Percentiles rank a stretch among this genome's conserved stretches.
Conservation (phyloP, 2,113 vertebrate genomes). For the Holacanthus passer region DNA sequence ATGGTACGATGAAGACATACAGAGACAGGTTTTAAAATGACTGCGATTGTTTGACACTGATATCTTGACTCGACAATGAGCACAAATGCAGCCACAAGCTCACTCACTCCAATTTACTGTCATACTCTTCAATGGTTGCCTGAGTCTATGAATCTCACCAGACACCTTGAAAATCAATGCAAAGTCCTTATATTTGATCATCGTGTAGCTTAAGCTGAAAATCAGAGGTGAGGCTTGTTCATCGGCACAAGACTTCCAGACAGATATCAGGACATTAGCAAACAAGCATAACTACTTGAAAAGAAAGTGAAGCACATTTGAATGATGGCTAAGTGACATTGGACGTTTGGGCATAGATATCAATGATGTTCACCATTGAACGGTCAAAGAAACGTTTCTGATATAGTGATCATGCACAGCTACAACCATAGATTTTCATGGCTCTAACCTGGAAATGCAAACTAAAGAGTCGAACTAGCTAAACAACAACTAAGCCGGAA, state of each 20-base stretch:
- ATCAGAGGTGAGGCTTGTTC: background rate
- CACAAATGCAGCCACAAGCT: background rate
- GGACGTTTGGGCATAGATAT: background rate
- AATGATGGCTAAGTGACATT: background rate
- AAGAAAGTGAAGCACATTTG: background rate
- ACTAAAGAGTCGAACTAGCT: background rate
- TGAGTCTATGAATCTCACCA: background rate
- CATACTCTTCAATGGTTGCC: background rate
- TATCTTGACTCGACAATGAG: background rate
- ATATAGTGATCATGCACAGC: no score
- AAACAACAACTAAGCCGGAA: background rate
- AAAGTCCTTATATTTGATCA: background rate
- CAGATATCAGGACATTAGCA: no score
- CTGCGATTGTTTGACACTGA: background rate
- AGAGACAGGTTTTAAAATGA: background rate
- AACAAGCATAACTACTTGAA: background rate
- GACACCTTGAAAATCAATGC: background rate
- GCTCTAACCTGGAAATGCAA: background rate
- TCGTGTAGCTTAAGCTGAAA: background rate
- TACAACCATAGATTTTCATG: background rate
- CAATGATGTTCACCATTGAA: background rate
- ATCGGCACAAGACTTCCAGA: no score
- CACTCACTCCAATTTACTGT: background rate
- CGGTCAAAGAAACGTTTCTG: background rate
- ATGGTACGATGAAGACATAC: background rate